Conservation (phyloP, 2,797 vertebrate species). For the Smutsia temminckii region DNA sequence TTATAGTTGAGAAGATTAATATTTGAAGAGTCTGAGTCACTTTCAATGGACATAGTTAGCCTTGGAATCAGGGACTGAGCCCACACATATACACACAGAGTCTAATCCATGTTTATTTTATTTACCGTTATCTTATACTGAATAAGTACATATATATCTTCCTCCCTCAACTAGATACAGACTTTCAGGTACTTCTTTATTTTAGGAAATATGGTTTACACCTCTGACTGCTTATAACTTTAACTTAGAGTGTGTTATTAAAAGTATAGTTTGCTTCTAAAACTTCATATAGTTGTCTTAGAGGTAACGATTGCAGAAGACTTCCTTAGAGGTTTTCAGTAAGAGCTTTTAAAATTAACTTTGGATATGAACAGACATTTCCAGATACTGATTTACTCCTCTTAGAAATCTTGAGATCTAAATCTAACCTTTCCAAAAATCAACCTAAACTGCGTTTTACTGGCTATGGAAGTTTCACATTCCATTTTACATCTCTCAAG, state of each 20-base stretch:
- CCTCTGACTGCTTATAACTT: not conserved
- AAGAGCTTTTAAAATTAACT: not conserved
- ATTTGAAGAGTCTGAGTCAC: not conserved
- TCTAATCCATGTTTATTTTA: not conserved
- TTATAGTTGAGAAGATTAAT: not conserved
- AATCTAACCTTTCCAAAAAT: not conserved
- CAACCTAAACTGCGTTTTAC: not conserved
- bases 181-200: constrained; percentile 18
- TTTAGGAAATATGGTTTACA: constrained; percentile 17
- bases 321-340: not conserved
- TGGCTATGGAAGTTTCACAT: not conserved
- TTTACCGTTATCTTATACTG: not conserved
- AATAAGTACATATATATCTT: not conserved
- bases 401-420: not conserved
- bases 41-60: not conserved
- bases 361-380: not conserved
- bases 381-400: not conserved
- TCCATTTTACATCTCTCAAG: not conserved
- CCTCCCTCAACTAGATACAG: not conserved
- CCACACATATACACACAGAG: not conserved
- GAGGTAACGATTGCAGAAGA: not conserved
- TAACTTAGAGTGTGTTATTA: not conserved
- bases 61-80: not conserved
- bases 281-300: not conserved
- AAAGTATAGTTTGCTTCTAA: not conserved